Conservation (phyloP, 2,797 vertebrate species). For the Distichodus sexfasciatus region DNA sequence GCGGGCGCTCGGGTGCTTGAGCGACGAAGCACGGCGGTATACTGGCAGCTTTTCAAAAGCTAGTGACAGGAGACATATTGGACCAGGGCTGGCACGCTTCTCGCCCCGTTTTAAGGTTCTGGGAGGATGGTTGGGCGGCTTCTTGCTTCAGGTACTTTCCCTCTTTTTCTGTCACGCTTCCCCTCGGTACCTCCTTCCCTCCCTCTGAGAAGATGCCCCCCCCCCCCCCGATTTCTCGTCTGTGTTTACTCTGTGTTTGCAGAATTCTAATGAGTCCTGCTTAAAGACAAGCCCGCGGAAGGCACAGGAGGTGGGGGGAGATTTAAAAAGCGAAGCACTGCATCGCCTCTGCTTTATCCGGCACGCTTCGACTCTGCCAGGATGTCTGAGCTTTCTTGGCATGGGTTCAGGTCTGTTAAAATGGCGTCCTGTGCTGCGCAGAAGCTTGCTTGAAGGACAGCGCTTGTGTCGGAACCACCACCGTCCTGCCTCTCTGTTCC, state of each 20-base stretch:
- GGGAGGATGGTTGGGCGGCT: slow-evolving; percentile 86
- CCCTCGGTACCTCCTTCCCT: slow-evolving; percentile 42
- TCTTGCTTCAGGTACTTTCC: slow-evolving; percentile 86
- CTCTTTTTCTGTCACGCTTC: slow-evolving; percentile 51
- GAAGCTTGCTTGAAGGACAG: slow-evolving; percentile 72
- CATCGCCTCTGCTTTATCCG: no score
- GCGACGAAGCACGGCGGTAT: no score
- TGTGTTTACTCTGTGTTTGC: slow-evolving; percentile 32
- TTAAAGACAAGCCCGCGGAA: slow-evolving; percentile 23
- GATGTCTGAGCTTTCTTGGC: slow-evolving; percentile 79
- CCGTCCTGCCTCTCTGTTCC: no score
- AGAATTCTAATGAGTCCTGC: slow-evolving; percentile 22
- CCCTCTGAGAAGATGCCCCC: slow-evolving; percentile 10
- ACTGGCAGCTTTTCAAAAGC: no score
- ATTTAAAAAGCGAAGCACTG: no score
- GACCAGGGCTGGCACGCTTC: slow-evolving; percentile 31
- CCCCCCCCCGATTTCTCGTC: slow-evolving; percentile 23
- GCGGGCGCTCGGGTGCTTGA: slow-evolving; percentile 64
- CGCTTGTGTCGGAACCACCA: slow-evolving; percentile 37
- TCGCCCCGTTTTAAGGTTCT: slow-evolving; percentile 63
- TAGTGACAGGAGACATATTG: no score
- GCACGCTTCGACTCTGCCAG: slow-evolving; percentile 69
- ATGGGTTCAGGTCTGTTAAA: slow-evolving; percentile 85
- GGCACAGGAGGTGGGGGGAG: no score
- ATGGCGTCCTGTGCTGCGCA: slow-evolving; percentile 86